These are phyloP conservation scores for Solea senegalensis DNA, from an alignment of 2,113 vertebrate species.

Conservation along the genomic window DNA sequence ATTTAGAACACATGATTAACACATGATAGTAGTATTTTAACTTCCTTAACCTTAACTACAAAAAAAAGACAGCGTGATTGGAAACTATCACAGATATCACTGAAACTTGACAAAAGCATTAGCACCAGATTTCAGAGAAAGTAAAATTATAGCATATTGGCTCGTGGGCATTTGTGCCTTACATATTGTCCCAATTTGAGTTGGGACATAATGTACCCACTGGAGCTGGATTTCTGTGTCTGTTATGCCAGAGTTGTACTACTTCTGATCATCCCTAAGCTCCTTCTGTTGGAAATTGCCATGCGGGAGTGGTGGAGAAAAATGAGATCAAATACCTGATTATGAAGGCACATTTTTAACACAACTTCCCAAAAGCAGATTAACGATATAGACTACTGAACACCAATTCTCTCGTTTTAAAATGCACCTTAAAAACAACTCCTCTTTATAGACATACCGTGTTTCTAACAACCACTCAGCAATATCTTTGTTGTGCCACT, in stretches of 20 bases:
- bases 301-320: slow-evolving; percentile 31
- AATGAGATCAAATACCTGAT: slow-evolving; percentile 38
- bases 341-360: slow-evolving; percentile 35
- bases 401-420: not conserved
- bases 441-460: not conserved
- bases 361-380: slow-evolving; percentile 31
- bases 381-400: slow-evolving; percentile 33
- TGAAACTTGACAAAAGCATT: slow-evolving; percentile 2
- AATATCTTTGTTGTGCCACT: no score
- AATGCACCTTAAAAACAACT: not conserved
- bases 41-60: not conserved
- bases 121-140: slow-evolving; percentile 6
- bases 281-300: slow-evolving; percentile 27
- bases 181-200: slow-evolving; percentile 24
- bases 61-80: slow-evolving; percentile 6
- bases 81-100: not conserved
- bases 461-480: not conserved
- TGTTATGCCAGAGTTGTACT: slow-evolving; percentile 28
- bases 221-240: slow-evolving; percentile 26
- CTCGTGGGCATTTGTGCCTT: slow-evolving; percentile 25
- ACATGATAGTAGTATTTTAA: not conserved
- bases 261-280: slow-evolving; percentile 42
- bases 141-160: slow-evolving; percentile 27
- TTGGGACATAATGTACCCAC: slow-evolving; percentile 20
- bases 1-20: not conserved